Evolutionary conservation across 1,140 invertebrate genomes (phyloP).

Genomic region (Copidosoma floridanum): DNA sequence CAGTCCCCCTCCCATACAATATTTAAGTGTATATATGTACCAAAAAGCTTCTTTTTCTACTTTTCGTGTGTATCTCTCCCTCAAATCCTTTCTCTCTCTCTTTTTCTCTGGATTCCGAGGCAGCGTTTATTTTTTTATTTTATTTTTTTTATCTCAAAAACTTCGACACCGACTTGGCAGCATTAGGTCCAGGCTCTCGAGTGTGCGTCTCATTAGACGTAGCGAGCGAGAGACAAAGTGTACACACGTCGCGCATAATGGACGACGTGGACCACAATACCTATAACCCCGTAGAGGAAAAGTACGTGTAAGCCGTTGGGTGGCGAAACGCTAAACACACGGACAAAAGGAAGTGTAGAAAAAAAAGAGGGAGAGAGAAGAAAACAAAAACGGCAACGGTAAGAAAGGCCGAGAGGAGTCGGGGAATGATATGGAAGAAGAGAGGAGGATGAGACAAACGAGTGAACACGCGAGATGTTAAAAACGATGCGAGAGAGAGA

Average conservation of each 20-base stretch:
- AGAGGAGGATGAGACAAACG: slow-evolving; percentile 1
- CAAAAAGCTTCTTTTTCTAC: no score
- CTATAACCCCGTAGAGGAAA: no score
- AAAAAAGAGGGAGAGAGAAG: neutral
- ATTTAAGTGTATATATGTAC: no score
- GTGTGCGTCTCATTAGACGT: slow-evolving; percentile 20
- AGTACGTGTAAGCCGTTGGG: slow-evolving; percentile 6
- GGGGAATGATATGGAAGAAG: neutral
- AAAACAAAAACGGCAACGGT: neutral
- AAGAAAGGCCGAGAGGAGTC: neutral
- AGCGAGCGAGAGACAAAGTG: neutral
- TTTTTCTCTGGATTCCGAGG: slow-evolving; percentile 23
- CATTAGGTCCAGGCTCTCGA: no score
- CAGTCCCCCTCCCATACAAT: slow-evolving; percentile 7
- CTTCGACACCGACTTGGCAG: slow-evolving; percentile 22
- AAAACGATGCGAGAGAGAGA: neutral
- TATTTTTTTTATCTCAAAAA: no score
- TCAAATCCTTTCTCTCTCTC: neutral
- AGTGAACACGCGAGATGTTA: slow-evolving; percentile 4
- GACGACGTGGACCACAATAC: no score
- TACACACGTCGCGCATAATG: no score
- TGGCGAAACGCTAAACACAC: slow-evolving; percentile 14
- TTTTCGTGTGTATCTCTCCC: neutral
- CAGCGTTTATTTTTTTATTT: slow-evolving; percentile 26
- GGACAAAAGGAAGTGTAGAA: slow-evolving; percentile 12